A percentile compares a stretch with the other conserved stretches of the same genome.
Evolutionary conservation across 2,113 vertebrate species (phyloP).

Genomic region (Notothenia coriiceps): DNA sequence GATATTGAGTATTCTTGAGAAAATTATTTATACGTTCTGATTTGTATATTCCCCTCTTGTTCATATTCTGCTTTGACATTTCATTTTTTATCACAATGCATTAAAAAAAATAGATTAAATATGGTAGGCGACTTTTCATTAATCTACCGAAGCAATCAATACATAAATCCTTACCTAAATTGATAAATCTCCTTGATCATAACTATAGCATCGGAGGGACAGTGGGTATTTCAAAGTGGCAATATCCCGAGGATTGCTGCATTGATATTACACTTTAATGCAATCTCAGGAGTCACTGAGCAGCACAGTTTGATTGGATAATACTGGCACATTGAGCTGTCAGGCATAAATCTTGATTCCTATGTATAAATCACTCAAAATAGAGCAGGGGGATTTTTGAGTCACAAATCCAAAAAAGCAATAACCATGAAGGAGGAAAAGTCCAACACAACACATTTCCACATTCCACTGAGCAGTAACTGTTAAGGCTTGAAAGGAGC

Average conservation of each 20-base stretch:
- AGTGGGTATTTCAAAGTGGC: slow-evolving; percentile 67
- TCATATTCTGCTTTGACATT: slow-evolving; percentile 19
- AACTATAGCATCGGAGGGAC: slow-evolving; percentile 46
- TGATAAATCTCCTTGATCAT: slow-evolving; percentile 58
- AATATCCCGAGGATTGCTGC: slow-evolving; percentile 72
- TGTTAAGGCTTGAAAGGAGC: slow-evolving; percentile 49
- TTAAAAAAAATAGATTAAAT: slow-evolving; percentile 55
- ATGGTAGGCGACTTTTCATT: slow-evolving; percentile 50
- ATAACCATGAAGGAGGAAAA: slow-evolving; percentile 75
- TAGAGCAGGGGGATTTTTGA: slow-evolving; percentile 79
- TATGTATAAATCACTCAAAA: slow-evolving; percentile 83
- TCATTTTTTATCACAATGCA: slow-evolving; percentile 11
- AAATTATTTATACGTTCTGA: slow-evolving; percentile 24
- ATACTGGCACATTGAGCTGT: slow-evolving; percentile 75
- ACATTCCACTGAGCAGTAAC: slow-evolving; percentile 65
- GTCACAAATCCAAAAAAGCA: slow-evolving; percentile 76
- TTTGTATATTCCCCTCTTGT: slow-evolving; percentile 17
- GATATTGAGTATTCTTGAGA: background rate
- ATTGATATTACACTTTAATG: slow-evolving; percentile 81
- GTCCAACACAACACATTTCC: slow-evolving; percentile 74
- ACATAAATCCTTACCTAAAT: slow-evolving; percentile 52
- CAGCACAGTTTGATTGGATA: slow-evolving; percentile 80
- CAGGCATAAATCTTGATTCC: slow-evolving; percentile 82
- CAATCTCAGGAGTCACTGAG: slow-evolving; percentile 78
- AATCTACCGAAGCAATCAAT: slow-evolving; percentile 45